Percentiles rank a stretch among this genome's conserved stretches.
phyloP scores from a whole-genome alignment of 2,888 invertebrate genomes.

The Lucinisca nassula region DNA sequence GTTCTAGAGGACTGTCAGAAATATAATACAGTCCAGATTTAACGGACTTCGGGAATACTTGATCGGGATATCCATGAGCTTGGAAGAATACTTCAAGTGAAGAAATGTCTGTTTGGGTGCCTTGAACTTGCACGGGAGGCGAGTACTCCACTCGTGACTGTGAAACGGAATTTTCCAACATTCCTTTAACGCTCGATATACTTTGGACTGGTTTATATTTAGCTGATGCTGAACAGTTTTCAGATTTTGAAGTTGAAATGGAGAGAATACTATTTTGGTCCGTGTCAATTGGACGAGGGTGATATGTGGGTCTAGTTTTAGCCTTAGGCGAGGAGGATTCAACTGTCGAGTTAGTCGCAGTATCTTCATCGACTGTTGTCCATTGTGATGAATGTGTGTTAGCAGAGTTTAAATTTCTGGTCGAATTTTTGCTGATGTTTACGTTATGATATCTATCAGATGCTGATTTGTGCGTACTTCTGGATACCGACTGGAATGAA shows the following conservation, averaged over 20 bases:
- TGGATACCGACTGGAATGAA: neutral
- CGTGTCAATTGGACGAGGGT: too few relatives aligned
- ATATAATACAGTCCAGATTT: neutral
- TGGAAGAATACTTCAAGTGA: neutral
- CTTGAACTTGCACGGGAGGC: neutral
- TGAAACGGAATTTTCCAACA: neutral
- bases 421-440: too few relatives aligned
- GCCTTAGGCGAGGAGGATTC: neutral
- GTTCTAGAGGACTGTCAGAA: neutral
- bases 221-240: neutral
- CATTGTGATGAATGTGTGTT: too few relatives aligned
- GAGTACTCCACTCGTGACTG: neutral
- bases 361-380: too few relatives aligned
- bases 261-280: too few relatives aligned
- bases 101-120: neutral
- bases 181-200: too few relatives aligned
- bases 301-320: neutral
- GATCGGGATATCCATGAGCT: neutral
- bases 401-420: neutral
- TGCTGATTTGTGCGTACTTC: neutral
- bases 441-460: neutral
- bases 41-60: neutral
- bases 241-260: neutral
- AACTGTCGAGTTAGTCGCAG: too few relatives aligned
- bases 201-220: neutral